Evolutionary conservation across 2,113 vertebrate species (phyloP), one percentile per base, ranked within the genome.

Genomic region (Synchiropus splendidus): DNA sequence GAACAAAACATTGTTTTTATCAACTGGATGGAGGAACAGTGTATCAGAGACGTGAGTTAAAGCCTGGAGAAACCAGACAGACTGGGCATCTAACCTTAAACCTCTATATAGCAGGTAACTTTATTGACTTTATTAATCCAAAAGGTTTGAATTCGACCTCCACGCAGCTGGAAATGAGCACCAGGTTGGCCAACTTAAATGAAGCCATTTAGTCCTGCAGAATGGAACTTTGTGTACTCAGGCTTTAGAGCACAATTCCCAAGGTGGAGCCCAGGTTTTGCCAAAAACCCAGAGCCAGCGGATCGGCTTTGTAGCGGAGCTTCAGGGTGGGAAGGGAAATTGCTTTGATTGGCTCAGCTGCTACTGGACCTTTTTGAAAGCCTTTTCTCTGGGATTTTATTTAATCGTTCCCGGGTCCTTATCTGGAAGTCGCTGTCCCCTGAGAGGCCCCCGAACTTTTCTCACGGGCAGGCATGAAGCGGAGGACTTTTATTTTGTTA

Each of bases 311-410:
- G 84, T 84, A 49, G 76, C 46, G 47, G 31, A 54, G 60, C 68
- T 75, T 67, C 73, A 51, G 74, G 72, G 68, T 76, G 77, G 57
- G 64, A 72, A 57, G 56, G 75, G 63, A 79, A 81, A 78, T 82
- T 79, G 72, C 79, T 80, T 81, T 84, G 77, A 83, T 83, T 84
- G 80, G 80, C 67, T 76, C 77, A 80, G 74, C 75, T 77, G 81
- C 81, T 82, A 77, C 78, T 65, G 78, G 70, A 68, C 54, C 79
- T 77, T 8, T 8, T 75, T 83, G 72, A 80, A 83, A 81, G 78
- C 75, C 57, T 52, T 80, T 79, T 75, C 72, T 70, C 61, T 51
- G 37, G 67, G 70, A 75, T 70, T 85, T 82, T 82, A 80, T 81
- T 84, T 74, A 82, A 82, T 79, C 67, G 72, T 81, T 78, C 59